Evolutionary conservation across 2,113 vertebrate genomes (phyloP), one percentile per base, ranked within the genome.

Genomic region (Brachyhypopomus occidentalis): DNA sequence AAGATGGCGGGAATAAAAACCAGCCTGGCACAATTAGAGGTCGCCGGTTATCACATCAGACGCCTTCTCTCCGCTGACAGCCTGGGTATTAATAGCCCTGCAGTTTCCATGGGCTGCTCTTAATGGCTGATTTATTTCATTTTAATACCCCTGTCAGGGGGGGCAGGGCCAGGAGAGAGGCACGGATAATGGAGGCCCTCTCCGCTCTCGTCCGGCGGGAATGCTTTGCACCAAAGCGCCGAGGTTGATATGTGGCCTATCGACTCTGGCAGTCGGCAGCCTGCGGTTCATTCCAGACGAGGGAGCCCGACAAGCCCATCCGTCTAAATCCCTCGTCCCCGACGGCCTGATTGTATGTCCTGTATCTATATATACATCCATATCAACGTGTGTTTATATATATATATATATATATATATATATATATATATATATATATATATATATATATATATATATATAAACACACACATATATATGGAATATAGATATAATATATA

Each of bases 121-220:
- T 92, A 93, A 94, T 93, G 91, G 91, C 91, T 93, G 92, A 94
- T 93, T 94, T 93, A 93, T 93, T 92, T 93, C 90, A 91, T 93
- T 94, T 93, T 93, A 94, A 93, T 93, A 90, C 90, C 90, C 92
- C 90, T 92, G 92, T 94, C 92, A 94, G 84, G 89, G 84, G 89
- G 90, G 90, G 88, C 89, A 89, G 84, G 88, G 89, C 89, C 85
- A 86, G 70, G 67, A 83, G 88, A 88, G 88, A 80, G 89, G 83
- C 69, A 83, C 79, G 62, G 87, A 90, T 93, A 92, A 91, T 91
- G 87, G 88, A 84, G 81, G 85, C 87, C 85, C 85, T 87, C 89
- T 90, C 89, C 75, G 80, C 30, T 71, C 67, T 48, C 12, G 59
- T 82, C 89, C 86, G 77, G 85, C 66, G 84, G 90, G 89, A 93